phyloP scores from a whole-genome alignment of 1,140 invertebrate genomes.

The Harlomillsia oculata region DNA sequence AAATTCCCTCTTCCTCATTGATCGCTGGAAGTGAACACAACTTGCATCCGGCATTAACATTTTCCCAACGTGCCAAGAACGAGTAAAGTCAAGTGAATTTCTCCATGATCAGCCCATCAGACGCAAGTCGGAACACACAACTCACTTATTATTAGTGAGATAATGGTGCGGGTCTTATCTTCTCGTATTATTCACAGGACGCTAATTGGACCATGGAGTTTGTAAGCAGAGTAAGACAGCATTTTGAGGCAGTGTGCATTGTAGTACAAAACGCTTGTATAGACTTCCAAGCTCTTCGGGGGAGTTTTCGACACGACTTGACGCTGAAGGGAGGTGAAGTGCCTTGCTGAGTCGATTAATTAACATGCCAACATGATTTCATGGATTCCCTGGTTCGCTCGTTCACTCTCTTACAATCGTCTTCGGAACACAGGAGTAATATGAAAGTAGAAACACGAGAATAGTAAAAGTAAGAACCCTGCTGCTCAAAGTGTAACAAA shows the following conservation, averaged over 20 bases:
- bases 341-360: conserved; percentile 19
- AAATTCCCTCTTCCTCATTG: background rate
- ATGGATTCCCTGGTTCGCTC: background rate
- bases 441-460: too few relatives aligned
- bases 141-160: background rate
- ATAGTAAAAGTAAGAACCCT: too few relatives aligned
- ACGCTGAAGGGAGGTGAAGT: background rate
- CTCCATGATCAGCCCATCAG: too few relatives aligned
- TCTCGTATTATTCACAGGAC: background rate
- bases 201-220: background rate
- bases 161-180: background rate
- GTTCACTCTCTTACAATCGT: background rate
- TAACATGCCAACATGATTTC: conserved; percentile 21
- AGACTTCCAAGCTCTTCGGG: background rate
- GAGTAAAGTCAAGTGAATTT: too few relatives aligned
- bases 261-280: background rate
- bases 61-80: too few relatives aligned
- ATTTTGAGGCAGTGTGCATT: background rate
- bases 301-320: background rate
- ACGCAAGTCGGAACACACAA: background rate
- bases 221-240: background rate
- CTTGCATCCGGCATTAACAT: too few relatives aligned
- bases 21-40: too few relatives aligned
- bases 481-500: too few relatives aligned
- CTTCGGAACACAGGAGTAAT: too few relatives aligned